Evolutionary conservation across 2,888 invertebrate genomes (phyloP).

Genomic region (Acanthococcus lagerstroemiae): DNA sequence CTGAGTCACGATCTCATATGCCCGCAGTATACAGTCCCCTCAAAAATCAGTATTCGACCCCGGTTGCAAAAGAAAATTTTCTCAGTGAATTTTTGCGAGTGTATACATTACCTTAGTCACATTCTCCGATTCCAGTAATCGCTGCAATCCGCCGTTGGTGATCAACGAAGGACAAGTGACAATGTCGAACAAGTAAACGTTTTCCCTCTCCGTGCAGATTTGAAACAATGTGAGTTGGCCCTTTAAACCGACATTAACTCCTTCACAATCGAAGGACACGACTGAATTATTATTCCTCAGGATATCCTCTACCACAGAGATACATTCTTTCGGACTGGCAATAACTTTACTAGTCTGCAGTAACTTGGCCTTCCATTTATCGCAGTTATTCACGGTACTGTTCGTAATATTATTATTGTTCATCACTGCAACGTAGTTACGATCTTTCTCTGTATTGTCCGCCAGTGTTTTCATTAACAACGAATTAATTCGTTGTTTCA

Average conservation of each 20-base stretch:
- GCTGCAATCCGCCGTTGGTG: slow-evolving; percentile 64
- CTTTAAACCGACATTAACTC: slow-evolving; percentile 79
- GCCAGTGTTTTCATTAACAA: slow-evolving; percentile 80
- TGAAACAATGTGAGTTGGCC: slow-evolving; percentile 80
- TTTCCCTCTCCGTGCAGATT: slow-evolving; percentile 70
- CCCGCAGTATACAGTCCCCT: too few relatives aligned
- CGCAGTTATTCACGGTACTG: slow-evolving; percentile 41
- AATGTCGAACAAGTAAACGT: slow-evolving; percentile 78
- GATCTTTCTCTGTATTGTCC: slow-evolving; percentile 63
- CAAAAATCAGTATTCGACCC: too few relatives aligned
- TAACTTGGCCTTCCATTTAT: slow-evolving; percentile 70
- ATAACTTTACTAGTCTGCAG: slow-evolving; percentile 73
- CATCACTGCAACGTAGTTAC: slow-evolving; percentile 44
- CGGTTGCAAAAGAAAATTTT: too few relatives aligned
- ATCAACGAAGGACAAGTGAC: slow-evolving; percentile 72
- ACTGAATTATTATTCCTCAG: slow-evolving; percentile 44
- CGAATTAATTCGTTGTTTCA: slow-evolving; percentile 79
- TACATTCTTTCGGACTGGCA: slow-evolving; percentile 65
- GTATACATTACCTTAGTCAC: slow-evolving; percentile 76
- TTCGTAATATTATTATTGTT: slow-evolving; percentile 45
- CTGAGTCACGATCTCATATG: too few relatives aligned
- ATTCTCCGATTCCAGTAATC: slow-evolving; percentile 65
- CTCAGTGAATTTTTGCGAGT: too few relatives aligned
- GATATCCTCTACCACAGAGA: slow-evolving; percentile 50
- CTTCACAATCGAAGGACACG: slow-evolving; percentile 84